phyloP scores from a whole-genome alignment of 2,797 vertebrate species.

The Phylloscopus collybita region DNA sequence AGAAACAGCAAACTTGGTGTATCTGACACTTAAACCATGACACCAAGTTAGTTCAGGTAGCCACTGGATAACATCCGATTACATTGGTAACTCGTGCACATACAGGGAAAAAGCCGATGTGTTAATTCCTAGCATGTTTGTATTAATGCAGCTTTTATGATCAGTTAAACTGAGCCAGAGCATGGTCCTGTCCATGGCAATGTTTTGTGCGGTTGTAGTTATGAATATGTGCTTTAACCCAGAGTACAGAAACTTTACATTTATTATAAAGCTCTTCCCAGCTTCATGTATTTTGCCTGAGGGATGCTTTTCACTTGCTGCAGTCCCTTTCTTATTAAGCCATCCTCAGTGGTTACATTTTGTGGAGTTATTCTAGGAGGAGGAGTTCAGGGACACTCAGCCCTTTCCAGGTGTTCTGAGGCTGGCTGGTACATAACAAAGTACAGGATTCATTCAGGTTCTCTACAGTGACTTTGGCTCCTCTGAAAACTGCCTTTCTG shows the following conservation, averaged over 20 bases:
- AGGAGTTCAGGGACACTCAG: not conserved
- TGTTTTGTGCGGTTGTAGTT: not conserved
- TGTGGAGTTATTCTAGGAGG: not conserved
- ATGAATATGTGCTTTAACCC: not conserved
- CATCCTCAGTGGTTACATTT: not conserved
- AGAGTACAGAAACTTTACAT: not conserved
- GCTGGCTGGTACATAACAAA: not conserved
- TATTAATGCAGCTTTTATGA: not conserved
- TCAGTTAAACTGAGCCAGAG: not conserved
- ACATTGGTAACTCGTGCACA: rapidly evolving
- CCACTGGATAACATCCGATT: not conserved
- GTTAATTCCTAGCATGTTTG: not conserved
- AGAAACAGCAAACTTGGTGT: not conserved
- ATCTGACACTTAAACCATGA: not conserved
- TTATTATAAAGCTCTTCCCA: not conserved
- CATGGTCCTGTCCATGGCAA: not conserved
- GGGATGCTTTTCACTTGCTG: rapidly evolving
- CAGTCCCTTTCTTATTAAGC: not conserved
- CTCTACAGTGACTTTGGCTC: not conserved
- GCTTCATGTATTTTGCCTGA: not conserved
- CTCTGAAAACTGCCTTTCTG: not conserved
- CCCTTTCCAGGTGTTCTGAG: not conserved
- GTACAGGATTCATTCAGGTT: not conserved
- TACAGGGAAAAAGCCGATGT: not conserved
- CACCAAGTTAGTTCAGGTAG: not conserved